Conservation (phyloP, 2,797 vertebrate species). For the Pseudochirops corinnae region DNA sequence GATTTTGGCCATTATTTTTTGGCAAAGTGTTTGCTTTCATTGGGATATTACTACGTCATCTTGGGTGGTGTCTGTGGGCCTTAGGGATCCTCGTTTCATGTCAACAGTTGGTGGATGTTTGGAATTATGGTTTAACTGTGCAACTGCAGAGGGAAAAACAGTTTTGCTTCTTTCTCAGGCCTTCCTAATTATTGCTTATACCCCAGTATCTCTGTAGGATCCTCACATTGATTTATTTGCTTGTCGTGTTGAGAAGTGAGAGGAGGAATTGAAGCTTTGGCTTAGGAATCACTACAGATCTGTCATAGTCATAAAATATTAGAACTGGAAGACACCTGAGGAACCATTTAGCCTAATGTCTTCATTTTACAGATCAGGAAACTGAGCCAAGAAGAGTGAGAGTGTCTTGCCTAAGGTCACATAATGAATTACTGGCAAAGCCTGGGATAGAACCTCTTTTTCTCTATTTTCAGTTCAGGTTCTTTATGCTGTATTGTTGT, state of each 20-base stretch:
- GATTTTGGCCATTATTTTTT: constrained; percentile 8
- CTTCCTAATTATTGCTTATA: background rate
- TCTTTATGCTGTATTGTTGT: constrained; percentile 67
- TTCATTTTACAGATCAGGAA: background rate
- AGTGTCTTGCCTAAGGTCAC: background rate
- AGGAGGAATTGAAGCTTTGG: background rate
- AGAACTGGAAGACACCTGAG: background rate
- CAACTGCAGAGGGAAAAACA: background rate
- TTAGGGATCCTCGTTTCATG: background rate
- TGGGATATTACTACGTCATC: background rate
- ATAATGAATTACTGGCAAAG: background rate
- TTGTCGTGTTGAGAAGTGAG: background rate
- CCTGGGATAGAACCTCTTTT: background rate
- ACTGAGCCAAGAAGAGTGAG: background rate
- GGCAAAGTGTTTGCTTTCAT: background rate
- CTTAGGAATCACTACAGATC: background rate
- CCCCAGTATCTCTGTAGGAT: background rate
- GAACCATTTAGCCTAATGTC: background rate
- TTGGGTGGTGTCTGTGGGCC: background rate
- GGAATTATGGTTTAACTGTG: background rate
- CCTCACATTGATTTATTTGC: rapidly evolving
- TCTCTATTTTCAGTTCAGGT: background rate
- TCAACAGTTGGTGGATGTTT: background rate
- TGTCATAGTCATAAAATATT: background rate
- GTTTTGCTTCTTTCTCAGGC: background rate